Percentiles rank a stretch among this genome's conserved stretches.
Evolutionary conservation across 1,140 invertebrate species (phyloP).

Genomic region (Nomia melanderi): DNA sequence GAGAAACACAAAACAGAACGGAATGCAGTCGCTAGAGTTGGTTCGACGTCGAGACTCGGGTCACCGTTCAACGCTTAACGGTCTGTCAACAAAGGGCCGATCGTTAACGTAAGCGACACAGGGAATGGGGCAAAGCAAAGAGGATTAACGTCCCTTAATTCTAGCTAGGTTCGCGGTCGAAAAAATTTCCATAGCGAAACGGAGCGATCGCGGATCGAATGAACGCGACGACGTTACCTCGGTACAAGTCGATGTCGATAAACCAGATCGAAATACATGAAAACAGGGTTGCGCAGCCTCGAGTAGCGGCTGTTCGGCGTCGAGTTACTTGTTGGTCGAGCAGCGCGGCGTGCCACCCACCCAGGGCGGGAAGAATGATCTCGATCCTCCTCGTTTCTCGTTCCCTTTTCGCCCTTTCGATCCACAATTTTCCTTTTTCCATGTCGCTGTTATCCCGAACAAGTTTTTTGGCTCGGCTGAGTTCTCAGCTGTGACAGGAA

Average conservation of each 20-base stretch:
- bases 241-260: not conserved
- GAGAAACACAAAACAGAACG: too few species aligned
- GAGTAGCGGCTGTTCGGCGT: slow-evolving; percentile 37
- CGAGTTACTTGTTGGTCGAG: slow-evolving; percentile 55
- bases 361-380: slow-evolving; percentile 40
- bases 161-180: not conserved
- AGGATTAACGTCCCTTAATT: slow-evolving; percentile 22
- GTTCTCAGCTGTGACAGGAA: too few species aligned
- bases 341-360: not conserved
- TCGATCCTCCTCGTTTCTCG: not conserved
- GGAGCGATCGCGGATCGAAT: not conserved
- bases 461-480: too few species aligned
- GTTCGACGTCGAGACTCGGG: too few species aligned
- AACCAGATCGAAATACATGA: slow-evolving; percentile 59
- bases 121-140: not conserved
- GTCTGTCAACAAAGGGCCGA: slow-evolving; percentile 14
- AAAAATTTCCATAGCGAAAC: slow-evolving; percentile 51
- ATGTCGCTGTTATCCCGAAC: too few species aligned
- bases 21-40: too few species aligned
- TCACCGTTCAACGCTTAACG: not conserved
- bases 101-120: not conserved
- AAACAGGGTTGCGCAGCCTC: slow-evolving; percentile 13
- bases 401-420: not conserved
- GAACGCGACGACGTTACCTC: not conserved
- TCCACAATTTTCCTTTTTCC: not conserved